Conservation (phyloP, 2,888 invertebrate species). For the Drosophila histrio region DNA sequence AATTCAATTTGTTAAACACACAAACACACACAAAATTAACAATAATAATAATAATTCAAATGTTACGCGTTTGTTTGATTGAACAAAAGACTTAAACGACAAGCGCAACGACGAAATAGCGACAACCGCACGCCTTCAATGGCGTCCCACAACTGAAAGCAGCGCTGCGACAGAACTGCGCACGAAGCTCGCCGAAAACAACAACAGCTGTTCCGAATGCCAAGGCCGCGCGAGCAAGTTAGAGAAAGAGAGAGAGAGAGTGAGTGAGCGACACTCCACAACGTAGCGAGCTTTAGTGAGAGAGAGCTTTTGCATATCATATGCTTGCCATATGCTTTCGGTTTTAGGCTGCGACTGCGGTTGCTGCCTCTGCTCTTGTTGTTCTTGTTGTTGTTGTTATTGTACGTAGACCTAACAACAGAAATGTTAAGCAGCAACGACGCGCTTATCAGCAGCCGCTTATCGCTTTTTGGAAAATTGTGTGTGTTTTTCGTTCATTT, state of each 20-base stretch:
- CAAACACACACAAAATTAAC: background rate
- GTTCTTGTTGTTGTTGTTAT: constrained; percentile 1
- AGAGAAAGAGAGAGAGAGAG: constrained; percentile 5
- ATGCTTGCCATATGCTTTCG: constrained; percentile 41
- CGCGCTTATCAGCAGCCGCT: constrained; percentile 59
- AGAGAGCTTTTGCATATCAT: constrained; percentile 11
- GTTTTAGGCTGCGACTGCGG: constrained; percentile 18
- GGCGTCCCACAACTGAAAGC: constrained; percentile 56
- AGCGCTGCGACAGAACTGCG: constrained; percentile 12
- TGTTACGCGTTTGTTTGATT: constrained; percentile 1
- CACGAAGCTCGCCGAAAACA: constrained; percentile 16
- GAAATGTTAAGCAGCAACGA: constrained; percentile 39
- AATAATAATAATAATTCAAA: background rate
- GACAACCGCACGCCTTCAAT: constrained; percentile 54
- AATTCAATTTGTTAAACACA: background rate
- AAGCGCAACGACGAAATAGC: constrained; percentile 11
- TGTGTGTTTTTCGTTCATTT: constrained; percentile 15
- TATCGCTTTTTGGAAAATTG: constrained; percentile 59
- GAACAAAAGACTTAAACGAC: background rate
- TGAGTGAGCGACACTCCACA: background rate
- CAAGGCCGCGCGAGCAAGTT: constrained; percentile 57
- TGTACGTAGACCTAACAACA: constrained; percentile 21
- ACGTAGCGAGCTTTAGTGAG: constrained; percentile 33
- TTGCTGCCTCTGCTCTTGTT: background rate
- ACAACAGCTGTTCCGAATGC: constrained; percentile 62